Percentiles rank a stretch among this genome's conserved stretches.
phyloP scores from a whole-genome alignment of 2,113 vertebrate genomes.

The Struthidea cinerea region DNA sequence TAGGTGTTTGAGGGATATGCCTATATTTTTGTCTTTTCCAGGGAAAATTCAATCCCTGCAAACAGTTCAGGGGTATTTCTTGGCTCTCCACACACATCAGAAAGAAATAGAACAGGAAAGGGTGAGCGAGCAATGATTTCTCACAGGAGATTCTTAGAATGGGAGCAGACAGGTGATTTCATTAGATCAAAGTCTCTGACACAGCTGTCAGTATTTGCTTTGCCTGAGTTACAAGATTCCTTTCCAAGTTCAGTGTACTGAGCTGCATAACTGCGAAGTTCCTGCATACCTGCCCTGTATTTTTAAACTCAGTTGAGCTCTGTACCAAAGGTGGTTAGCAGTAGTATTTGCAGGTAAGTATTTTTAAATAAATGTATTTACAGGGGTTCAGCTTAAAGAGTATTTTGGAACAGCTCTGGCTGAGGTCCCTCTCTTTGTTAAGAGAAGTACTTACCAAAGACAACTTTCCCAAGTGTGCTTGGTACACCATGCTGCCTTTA shows the following conservation, averaged over 20 bases:
- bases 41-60: neutral
- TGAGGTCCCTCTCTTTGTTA: neutral
- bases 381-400: neutral
- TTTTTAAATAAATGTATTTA: neutral
- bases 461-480: neutral
- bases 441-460: neutral
- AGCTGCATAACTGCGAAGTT: neutral
- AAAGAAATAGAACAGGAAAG: neutral
- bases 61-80: neutral
- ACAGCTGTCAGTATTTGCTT: neutral
- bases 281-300: neutral
- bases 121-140: neutral
- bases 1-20: neutral
- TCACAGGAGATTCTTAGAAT: neutral
- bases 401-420: neutral
- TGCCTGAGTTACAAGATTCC: neutral
- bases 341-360: neutral
- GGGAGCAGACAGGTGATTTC: neutral
- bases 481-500: neutral
- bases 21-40: neutral
- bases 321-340: neutral
- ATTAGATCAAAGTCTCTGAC: neutral
- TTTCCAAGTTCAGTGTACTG: neutral
- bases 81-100: neutral
- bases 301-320: neutral